Conservation (phyloP, 2,888 invertebrate genomes). For the Cheilosia pagana region DNA sequence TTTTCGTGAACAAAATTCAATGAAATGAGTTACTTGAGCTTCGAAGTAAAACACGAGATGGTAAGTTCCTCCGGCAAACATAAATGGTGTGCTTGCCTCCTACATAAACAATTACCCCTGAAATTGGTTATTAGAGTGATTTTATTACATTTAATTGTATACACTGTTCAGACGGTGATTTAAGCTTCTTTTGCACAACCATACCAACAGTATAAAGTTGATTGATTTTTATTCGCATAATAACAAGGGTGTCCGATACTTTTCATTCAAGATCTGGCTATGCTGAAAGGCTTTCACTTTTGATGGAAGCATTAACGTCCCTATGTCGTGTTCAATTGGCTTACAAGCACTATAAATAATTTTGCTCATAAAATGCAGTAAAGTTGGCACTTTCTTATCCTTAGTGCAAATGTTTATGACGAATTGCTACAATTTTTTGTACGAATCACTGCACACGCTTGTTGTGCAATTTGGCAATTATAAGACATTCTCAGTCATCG, state of each 20-base stretch:
- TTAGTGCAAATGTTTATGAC: background rate
- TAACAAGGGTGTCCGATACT: conserved; percentile 41
- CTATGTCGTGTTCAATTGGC: background rate
- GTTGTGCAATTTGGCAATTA: background rate
- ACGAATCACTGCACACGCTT: background rate
- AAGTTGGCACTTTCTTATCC: background rate
- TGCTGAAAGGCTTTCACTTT: conserved; percentile 58
- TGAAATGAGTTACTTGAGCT: too few species aligned
- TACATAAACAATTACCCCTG: conserved; percentile 55
- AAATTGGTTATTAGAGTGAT: conserved; percentile 60
- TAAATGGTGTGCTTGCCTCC: conserved; percentile 16
- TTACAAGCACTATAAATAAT: conserved; percentile 1
- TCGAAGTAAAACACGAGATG: conserved; percentile 13
- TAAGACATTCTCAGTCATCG: background rate
- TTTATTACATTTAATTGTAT: conserved; percentile 62
- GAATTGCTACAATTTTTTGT: background rate
- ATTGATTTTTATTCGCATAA: conserved; percentile 61
- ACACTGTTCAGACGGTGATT: conserved; percentile 22
- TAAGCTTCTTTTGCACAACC: background rate
- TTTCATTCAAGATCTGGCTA: conserved; percentile 31
- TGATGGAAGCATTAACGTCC: too few species aligned
- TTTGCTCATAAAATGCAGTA: conserved; percentile 16
- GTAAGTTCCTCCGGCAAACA: conserved; percentile 11
- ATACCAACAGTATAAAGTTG: conserved; percentile 20
- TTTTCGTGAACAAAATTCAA: background rate